Evolutionary conservation across 2,797 vertebrate genomes (phyloP), one percentile per base, ranked within the genome.

Genomic region (Sebastes paucispinis): DNA sequence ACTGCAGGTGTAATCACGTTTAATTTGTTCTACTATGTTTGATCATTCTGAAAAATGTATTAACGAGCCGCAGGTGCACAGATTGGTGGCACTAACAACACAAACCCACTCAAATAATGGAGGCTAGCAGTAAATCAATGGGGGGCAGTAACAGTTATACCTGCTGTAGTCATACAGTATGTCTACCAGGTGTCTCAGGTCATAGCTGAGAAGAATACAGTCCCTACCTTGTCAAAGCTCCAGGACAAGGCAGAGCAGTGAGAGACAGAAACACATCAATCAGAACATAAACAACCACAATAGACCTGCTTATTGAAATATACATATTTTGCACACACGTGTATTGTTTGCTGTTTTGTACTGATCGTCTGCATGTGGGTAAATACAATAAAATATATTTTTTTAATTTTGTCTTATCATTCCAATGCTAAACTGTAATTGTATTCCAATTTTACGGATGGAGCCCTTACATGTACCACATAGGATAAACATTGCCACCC

Each of bases 221-320:
- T 14, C 25, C 91, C 84, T 90, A 94, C 93, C 94, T 94, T 83
- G 63, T 52, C 69, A 72, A 59, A 84, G 80, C 86, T 92, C 85
- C 94, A 87, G 73, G 79, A 71, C 63, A 80, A 86, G 84, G 62
- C 86, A 75, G 83, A 89, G 81, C 75, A 81, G 59, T 72, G 72
- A 83, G 55, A 54, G 71, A 84, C 77, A 81, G 31, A 84, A 75
- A 91, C 36, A 87, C 39, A 73, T 72, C 39, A 55, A 60, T 82
- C 68, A 85, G 34, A 74, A 86, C 9, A 89, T 12, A 89, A 69
- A 27, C 5, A 74, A 52, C 36, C n/a, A 82, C 1, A 27, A 47
- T 4, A 31, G 5, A 50, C 32, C 22, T 25, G 7, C 5, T 70
- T 36, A 16, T 20, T 34, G 13, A 10, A 62, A 54, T 1, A 34